Conservation (phyloP, 1,140 invertebrate species). For the Diorhabda carinulata region DNA sequence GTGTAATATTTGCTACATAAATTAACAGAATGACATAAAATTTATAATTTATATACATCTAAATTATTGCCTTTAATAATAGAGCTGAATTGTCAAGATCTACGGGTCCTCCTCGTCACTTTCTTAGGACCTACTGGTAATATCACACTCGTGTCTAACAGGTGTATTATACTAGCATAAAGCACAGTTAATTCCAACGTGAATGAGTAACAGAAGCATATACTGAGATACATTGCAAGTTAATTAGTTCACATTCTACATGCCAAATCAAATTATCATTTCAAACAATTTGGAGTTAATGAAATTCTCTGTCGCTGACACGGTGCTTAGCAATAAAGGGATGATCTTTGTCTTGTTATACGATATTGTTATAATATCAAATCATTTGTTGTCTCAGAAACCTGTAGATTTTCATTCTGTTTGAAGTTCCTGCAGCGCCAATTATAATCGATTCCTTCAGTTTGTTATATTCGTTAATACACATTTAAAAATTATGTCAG, state of each 20-base stretch:
- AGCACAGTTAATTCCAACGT: neutral
- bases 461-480: too few relatives aligned
- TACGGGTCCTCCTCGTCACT: neutral
- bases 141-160: neutral
- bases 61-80: too few relatives aligned
- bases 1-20: too few relatives aligned
- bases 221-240: neutral
- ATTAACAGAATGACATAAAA: too few relatives aligned
- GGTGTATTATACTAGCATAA: constrained; percentile 1
- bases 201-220: neutral
- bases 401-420: too few relatives aligned
- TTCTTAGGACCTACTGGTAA: neutral
- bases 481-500: too few relatives aligned
- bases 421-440: too few relatives aligned
- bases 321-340: constrained; percentile 1
- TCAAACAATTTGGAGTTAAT: constrained; percentile 3
- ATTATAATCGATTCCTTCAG: too few relatives aligned
- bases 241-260: constrained; percentile 1
- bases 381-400: too few relatives aligned
- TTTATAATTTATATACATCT: too few relatives aligned
- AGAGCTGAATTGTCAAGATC: too few relatives aligned
- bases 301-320: neutral
- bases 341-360: neutral
- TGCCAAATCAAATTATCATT: constrained; percentile 1
- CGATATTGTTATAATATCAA: too few relatives aligned